Base-by-base conservation (phyloP, 2,797 vertebrate genomes). In the Cuniculus paca region DNA sequence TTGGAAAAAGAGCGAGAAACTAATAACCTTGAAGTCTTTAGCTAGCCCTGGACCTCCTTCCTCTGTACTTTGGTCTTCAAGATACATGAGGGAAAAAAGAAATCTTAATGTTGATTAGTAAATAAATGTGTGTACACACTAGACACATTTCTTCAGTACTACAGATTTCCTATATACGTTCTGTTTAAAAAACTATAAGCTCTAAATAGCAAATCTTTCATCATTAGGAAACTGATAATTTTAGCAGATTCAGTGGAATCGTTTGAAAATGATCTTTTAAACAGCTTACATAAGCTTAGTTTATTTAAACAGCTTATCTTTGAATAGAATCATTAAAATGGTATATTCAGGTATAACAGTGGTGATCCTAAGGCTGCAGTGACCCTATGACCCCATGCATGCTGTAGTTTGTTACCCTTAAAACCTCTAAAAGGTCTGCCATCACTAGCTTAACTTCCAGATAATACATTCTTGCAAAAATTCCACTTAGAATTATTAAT, bases 251-350 rank as follows among this genome's bases (percentile, higher is more conserved):
- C 24, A 63, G 28, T 20, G 45, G 34, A 83, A 6, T 86, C 36
- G 86, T 96, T 89, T 81, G 31, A 90, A 95, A 96, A 90, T 28
- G 77, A 95, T 31, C 79, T 92, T 74, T 89, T 52, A 45, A 89
- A 36, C 36, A 91, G 48, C 1, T 39, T 83, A 50, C 5, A 17
- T 54, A 54, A 54, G 52, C 52, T 54, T 54, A 54, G 19, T 54
- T 54, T 19, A 16, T 19, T 54, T 56, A 45, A 88, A 36, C 34
- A 86, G 48, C 1, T 39, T 82, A 45, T 19, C 48, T 86, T 91
- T 87, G 22, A 42, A 92, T 80, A 78, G 3, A 19, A 91, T 56
- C 14, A 82, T 77, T 7, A 61, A 89, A 90, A 93, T 16, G 45
- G 13, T 60, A 39, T 11, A 31, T 61, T 28, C 56, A 45, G 36